Percentiles rank a stretch among this genome's conserved stretches.
phyloP scores from a whole-genome alignment of 2,888 invertebrate genomes.

The Leptothorax acervorum region DNA sequence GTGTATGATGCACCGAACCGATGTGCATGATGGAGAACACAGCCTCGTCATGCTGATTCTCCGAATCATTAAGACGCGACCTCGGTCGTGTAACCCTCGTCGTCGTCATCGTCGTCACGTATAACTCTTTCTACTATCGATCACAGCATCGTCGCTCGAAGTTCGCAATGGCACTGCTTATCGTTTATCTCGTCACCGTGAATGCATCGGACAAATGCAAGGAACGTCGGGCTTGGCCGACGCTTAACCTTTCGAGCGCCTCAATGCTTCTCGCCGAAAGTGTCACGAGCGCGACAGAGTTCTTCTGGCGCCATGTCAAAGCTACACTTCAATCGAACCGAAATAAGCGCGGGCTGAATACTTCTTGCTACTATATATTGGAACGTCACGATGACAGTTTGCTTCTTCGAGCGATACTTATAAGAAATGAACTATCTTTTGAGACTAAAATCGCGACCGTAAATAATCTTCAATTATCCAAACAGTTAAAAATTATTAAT shows the following conservation, averaged over 20 bases:
- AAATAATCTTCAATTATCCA: not conserved
- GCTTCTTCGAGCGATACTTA: not conserved
- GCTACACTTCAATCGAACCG: conserved; percentile 32
- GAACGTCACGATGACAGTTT: not conserved
- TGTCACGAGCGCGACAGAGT: conserved; percentile 40
- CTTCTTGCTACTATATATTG: conserved; percentile 5
- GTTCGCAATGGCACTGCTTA: conserved; percentile 57
- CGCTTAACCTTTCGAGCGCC: conserved; percentile 54
- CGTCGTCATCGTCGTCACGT: conserved; percentile 46
- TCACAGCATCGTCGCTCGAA: conserved; percentile 64
- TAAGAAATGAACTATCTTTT: not conserved
- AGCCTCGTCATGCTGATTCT: conserved; percentile 68
- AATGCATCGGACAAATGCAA: conserved; percentile 60
- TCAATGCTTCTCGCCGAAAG: conserved; percentile 41
- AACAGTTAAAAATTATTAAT: not conserved
- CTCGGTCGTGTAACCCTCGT: conserved; percentile 61
- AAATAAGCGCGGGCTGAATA: conserved; percentile 22
- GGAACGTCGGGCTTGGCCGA: conserved; percentile 49
- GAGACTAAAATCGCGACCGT: not conserved
- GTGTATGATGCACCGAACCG: conserved; percentile 51
- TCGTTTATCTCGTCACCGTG: conserved; percentile 59
- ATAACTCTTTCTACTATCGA: conserved; percentile 67
- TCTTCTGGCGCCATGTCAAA: conserved; percentile 47
- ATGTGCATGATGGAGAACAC: conserved; percentile 42
- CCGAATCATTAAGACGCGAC: conserved; percentile 70